Percentiles rank a stretch among this genome's conserved stretches.
Conservation (phyloP, 2,797 vertebrate genomes). For the Threskiornis aethiopicus region DNA sequence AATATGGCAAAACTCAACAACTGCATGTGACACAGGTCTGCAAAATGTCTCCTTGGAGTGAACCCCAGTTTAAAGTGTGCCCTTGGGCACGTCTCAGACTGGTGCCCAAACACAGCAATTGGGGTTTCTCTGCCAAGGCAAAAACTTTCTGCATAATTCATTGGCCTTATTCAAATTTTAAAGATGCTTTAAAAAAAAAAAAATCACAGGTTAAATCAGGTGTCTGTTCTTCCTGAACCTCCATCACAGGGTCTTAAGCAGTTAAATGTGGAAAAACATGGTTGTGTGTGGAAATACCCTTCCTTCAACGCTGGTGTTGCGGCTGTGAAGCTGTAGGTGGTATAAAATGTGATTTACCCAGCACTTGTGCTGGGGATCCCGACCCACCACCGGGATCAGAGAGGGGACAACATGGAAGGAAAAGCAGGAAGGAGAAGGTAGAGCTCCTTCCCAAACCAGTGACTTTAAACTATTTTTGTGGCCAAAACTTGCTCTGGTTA, state of each 20-base stretch:
- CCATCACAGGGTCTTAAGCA: accelerated
- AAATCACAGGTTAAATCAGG: neutral
- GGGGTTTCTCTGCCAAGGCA: neutral
- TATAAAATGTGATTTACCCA: neutral
- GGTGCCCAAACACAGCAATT: neutral
- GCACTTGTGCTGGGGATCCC: accelerated
- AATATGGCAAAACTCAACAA: neutral
- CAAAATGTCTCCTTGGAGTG: neutral
- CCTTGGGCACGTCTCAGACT: neutral
- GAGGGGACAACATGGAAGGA: accelerated
- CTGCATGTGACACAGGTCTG: neutral
- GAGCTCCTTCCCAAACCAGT: neutral
- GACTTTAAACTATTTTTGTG: neutral
- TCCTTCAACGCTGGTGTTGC: accelerated
- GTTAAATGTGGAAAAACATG: accelerated
- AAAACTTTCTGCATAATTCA: neutral
- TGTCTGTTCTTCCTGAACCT: neutral
- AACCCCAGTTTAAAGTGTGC: neutral
- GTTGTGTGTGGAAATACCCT: neutral
- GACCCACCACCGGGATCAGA: accelerated
- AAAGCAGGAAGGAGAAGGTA: neutral
- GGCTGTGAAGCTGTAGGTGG: accelerated
- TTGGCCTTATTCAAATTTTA: neutral
- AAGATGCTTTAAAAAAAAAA: neutral
- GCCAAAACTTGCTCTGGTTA: too few species aligned